phyloP scores from a whole-genome alignment of 37 sponge, comb jelly and placozoan species.

The Cladorhizidae sp. region DNA sequence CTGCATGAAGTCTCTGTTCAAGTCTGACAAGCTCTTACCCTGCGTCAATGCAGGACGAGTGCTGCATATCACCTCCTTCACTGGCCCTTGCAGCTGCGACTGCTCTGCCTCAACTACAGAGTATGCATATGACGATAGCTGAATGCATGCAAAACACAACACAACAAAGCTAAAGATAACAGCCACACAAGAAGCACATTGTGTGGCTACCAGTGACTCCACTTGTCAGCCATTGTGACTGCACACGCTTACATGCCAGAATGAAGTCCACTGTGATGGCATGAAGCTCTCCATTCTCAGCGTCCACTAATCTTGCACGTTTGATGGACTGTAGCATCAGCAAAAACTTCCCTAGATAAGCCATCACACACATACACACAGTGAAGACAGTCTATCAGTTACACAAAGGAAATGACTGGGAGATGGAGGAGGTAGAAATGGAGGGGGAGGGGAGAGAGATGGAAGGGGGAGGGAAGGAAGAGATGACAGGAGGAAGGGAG shows the following conservation, averaged over 20 bases:
- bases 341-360: slow-evolving; percentile 74
- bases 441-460: no score
- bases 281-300: slow-evolving; percentile 80
- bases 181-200: not conserved
- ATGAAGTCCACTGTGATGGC: slow-evolving; percentile 74
- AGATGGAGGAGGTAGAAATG: no score
- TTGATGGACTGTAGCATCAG: slow-evolving; percentile 92
- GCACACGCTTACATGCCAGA: slow-evolving; percentile 55
- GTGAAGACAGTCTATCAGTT: not conserved
- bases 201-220: not conserved
- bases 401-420: not conserved
- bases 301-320: slow-evolving; percentile 60
- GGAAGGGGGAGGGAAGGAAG: not conserved
- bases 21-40: slow-evolving; percentile 23
- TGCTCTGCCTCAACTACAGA: slow-evolving; percentile 9
- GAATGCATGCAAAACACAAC: not conserved
- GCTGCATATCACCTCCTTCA: slow-evolving; percentile 49
- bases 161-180: not conserved
- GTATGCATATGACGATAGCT: not conserved
- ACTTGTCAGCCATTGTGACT: not conserved
- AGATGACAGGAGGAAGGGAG: not conserved
- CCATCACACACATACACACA: no score
- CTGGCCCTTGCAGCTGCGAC: slow-evolving; percentile 26
- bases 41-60: slow-evolving; percentile 46
- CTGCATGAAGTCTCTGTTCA: slow-evolving; percentile 65